Base-by-base conservation (phyloP, 2,888 invertebrate genomes). In the Tanytarsus gracilentus region DNA sequence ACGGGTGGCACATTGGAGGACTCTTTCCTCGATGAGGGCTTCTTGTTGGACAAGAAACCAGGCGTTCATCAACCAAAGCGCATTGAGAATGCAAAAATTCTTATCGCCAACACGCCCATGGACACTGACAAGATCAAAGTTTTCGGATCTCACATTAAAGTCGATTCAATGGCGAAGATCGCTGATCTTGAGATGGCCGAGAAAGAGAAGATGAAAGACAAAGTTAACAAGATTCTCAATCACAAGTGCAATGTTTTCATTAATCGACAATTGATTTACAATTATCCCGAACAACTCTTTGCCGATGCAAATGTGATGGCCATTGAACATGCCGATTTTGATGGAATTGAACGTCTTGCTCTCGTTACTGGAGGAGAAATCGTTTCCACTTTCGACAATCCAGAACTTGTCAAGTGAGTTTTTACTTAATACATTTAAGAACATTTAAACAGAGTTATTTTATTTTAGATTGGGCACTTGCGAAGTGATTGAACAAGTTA, bases 61-160 rank as follows among this genome's bases (percentile, higher is more conserved):
- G 99, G 99, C 63, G 87, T 99, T 25, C 93, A 97, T 77, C 99
- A 99, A 73, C 99, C 99, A 0, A 93, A 96, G 71, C 80, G 85
- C 66, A 78, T 99, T 65, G 93, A 95, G 70, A 96, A 99, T 69
- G 97, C 97, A 1, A 88, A 85, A 70, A 97, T 99, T 69, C 81
- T 99, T 23, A 93, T 99, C 67, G 98, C 98, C 9, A 99, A 99
- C 73, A 99, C 99, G 8, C 95, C 99, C 0, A 99, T 99, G 99
- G 99, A 99, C 76, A 94, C 97, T 0, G 99, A 99, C 71, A 99
- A 99, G 77, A 96, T 99, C 66, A 98, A 99, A 79, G 86, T 99
- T 21, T 99, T 99, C 75, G 98, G 98, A 48, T 96, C 96, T 40
- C 86, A 93, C 64, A 95, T 92, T 65, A 86, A 90, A 69, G 92